phyloP scores from a whole-genome alignment of 2,113 vertebrate species.

The Peromyscus californicus region DNA sequence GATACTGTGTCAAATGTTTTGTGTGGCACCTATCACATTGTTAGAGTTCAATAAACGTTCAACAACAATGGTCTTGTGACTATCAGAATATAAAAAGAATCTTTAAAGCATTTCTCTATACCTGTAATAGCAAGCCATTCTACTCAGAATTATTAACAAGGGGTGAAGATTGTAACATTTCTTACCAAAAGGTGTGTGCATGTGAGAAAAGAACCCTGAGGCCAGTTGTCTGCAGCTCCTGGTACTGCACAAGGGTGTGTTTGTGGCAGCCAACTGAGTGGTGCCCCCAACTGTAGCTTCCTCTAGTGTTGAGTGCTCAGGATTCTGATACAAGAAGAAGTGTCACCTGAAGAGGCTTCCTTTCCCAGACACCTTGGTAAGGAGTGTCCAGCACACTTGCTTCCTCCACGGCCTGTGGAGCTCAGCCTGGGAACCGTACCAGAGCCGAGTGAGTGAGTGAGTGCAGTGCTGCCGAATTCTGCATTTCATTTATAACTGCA shows the following conservation, averaged over 20 bases:
- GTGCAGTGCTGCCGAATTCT: background rate
- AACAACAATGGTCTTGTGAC: slow-evolving; percentile 65
- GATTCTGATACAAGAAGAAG: background rate
- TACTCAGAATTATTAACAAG: slow-evolving; percentile 4
- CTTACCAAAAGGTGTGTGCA: background rate
- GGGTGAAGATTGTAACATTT: background rate
- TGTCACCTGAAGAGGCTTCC: background rate
- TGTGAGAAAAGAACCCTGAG: background rate
- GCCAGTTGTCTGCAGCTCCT: background rate
- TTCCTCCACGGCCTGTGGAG: background rate
- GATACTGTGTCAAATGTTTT: slow-evolving; percentile 69
- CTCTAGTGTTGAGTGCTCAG: background rate
- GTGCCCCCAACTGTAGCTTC: background rate
- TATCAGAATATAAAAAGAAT: slow-evolving; percentile 51
- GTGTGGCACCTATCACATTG: slow-evolving; percentile 61
- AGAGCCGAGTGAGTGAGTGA: background rate
- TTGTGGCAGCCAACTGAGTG: background rate
- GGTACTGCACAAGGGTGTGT: background rate
- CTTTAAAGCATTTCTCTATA: slow-evolving; percentile 31
- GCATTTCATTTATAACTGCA: background rate
- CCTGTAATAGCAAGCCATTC: background rate
- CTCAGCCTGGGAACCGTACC: background rate
- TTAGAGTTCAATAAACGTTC: slow-evolving; percentile 78
- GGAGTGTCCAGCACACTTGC: background rate
- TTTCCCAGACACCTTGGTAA: background rate